Evolutionary conservation across 1,140 invertebrate genomes (phyloP).

Genomic region (Lordiphosa stackelbergi): DNA sequence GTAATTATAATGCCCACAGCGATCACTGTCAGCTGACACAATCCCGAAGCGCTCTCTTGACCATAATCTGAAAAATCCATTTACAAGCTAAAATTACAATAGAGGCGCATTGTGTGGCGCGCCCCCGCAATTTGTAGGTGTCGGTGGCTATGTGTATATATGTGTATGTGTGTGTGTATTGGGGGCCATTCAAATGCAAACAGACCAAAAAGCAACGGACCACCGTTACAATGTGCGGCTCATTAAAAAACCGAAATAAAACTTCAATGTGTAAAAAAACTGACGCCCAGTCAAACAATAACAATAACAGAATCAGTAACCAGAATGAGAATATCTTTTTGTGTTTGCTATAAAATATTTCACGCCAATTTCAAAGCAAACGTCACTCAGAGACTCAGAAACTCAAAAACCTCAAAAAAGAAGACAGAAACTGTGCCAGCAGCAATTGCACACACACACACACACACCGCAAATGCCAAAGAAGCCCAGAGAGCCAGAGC

Average conservation of each 20-base stretch:
- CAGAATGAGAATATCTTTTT: constrained; percentile 31
- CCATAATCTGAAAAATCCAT: constrained; percentile 54
- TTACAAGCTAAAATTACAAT: constrained; percentile 68
- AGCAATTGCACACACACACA: constrained; percentile 32
- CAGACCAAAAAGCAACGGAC: constrained; percentile 46
- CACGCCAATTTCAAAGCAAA: constrained; percentile 61
- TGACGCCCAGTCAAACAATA: constrained; percentile 42
- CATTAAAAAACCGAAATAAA: constrained; percentile 47
- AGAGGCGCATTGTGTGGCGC: constrained; percentile 59
- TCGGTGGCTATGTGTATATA: constrained; percentile 7
- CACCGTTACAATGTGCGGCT: constrained; percentile 65
- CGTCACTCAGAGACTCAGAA: constrained; percentile 29
- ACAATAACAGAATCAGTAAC: constrained; percentile 35
- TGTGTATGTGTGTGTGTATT: constrained; percentile 16
- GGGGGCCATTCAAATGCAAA: constrained; percentile 65
- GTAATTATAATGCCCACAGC: constrained; percentile 63
- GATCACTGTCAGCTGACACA: constrained; percentile 32
- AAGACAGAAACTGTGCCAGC: constrained; percentile 47
- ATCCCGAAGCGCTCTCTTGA: constrained; percentile 33
- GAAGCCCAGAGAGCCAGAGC: constrained; percentile 9
- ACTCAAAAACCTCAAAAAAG: constrained; percentile 15
- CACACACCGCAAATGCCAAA: constrained; percentile 1
- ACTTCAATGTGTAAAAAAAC: constrained; percentile 7
- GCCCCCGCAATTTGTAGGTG: constrained; percentile 43
- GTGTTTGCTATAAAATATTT: constrained; percentile 63